Conservation (phyloP, 2,797 vertebrate genomes). For the Trematomus bernacchii region DNA sequence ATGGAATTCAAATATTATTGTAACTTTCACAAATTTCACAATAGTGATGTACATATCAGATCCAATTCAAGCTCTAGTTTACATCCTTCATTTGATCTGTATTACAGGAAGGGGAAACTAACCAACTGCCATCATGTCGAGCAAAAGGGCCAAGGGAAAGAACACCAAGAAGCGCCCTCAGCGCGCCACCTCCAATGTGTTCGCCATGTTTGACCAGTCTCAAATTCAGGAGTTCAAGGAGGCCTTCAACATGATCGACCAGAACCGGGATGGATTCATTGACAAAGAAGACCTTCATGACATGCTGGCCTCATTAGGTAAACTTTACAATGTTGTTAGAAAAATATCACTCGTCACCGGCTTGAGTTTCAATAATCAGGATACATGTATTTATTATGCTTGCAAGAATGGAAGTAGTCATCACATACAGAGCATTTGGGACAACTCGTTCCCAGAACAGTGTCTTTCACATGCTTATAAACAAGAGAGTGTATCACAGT, state of each 20-base stretch:
- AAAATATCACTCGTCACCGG: too few relatives aligned
- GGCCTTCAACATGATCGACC: slow-evolving; percentile 98
- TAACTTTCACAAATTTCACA: neutral
- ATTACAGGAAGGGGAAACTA: slow-evolving; percentile 36
- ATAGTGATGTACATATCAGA: too few relatives aligned
- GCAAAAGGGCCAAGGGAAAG: slow-evolving; percentile 96
- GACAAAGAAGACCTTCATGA: slow-evolving; percentile 98
- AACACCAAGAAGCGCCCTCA: slow-evolving; percentile 97
- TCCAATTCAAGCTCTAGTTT: neutral
- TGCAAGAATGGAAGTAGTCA: too few relatives aligned
- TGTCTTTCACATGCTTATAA: too few relatives aligned
- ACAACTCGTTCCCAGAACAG: too few relatives aligned
- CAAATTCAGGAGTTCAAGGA: slow-evolving; percentile 99
- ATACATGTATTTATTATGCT: too few relatives aligned
- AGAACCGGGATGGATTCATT: slow-evolving; percentile 97
- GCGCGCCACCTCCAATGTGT: slow-evolving; percentile 96
- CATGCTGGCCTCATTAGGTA: slow-evolving; percentile 96
- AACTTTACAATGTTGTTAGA: neutral
- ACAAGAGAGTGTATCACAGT: too few relatives aligned
- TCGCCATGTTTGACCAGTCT: slow-evolving; percentile 97
- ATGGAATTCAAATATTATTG: neutral
- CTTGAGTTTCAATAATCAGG: too few relatives aligned
- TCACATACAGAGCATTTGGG: too few relatives aligned
- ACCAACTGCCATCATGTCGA: slow-evolving; percentile 88
- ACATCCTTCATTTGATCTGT: slow-evolving; percentile 8